phyloP scores from a whole-genome alignment of 2,797 vertebrate genomes.

The Galaxias olidus region DNA sequence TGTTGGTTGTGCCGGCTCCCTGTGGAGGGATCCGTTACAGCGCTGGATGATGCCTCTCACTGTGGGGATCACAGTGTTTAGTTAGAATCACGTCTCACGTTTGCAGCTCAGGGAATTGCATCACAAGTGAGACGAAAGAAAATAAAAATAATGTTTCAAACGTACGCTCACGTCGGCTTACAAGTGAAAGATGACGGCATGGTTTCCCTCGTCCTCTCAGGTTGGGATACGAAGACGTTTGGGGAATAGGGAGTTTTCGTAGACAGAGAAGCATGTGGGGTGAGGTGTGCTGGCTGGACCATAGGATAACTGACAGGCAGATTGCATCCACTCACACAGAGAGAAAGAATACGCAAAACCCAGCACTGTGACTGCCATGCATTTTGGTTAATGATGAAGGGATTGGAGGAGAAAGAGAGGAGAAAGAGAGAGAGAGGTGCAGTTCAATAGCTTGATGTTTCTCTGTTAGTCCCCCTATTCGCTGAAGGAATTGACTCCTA shows the following conservation, averaged over 20 bases:
- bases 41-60: conserved; percentile 16
- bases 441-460: conserved; percentile 45
- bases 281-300: neutral
- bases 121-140: conserved; percentile 13
- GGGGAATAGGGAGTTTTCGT: neutral
- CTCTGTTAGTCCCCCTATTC: conserved; percentile 31
- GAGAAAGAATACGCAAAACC: conserved; percentile 20
- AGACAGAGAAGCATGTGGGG: neutral
- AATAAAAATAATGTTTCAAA: neutral
- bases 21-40: conserved; percentile 17
- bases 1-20: conserved; percentile 16
- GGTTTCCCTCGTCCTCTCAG: conserved; percentile 12
- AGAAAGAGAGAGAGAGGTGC: conserved; percentile 19
- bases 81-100: conserved; percentile 18
- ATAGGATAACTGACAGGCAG: conserved; percentile 22
- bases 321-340: conserved; percentile 40
- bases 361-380: conserved; percentile 40
- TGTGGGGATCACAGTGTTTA: conserved; percentile 29
- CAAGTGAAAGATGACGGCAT: conserved; percentile 1
- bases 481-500: conserved; percentile 32
- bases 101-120: conserved; percentile 5
- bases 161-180: conserved; percentile 5
- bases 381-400: conserved; percentile 57
- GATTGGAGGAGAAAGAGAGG: conserved; percentile 7
- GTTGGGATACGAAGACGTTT: neutral